Conservation (phyloP, 2,888 invertebrate genomes). For the Leptinotarsa peninsularis region DNA sequence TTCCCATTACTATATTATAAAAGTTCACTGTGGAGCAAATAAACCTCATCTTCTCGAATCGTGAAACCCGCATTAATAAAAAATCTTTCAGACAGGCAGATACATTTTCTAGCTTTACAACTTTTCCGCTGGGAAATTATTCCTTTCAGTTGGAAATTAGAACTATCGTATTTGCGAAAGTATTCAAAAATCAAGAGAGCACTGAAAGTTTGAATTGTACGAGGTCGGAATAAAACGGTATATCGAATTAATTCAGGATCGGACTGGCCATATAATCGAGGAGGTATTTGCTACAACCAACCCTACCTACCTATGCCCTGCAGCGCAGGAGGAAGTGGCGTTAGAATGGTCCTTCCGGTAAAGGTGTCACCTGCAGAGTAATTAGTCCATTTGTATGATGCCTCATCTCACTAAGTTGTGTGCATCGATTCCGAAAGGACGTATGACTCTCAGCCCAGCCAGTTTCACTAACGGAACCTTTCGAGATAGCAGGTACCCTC, state of each 20-base stretch:
- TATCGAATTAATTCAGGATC: background rate
- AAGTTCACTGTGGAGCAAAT: background rate
- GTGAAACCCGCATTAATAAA: conserved; percentile 18
- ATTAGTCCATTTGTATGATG: no score
- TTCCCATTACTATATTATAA: background rate
- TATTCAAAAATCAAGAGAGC: conserved; percentile 15
- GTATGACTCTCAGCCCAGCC: no score
- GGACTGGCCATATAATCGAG: background rate
- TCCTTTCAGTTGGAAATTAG: conserved; percentile 28
- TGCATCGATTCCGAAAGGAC: no score
- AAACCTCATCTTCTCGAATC: conserved; percentile 9
- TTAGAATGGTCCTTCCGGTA: no score
- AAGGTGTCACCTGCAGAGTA: no score
- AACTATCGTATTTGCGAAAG: conserved; percentile 28
- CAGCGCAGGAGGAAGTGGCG: no score
- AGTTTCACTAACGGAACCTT: no score
- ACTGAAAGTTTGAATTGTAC: conserved; percentile 20
- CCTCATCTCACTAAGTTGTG: no score
- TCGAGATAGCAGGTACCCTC: no score
- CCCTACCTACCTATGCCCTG: no score
- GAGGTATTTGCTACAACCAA: no score
- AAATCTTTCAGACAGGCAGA: conserved; percentile 1
- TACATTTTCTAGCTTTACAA: conserved; percentile 29
- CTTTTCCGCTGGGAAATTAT: conserved; percentile 37
- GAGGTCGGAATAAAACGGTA: background rate